These are phyloP conservation scores for Gila orcuttii DNA, from an alignment of 2,113 vertebrate species.

Conservation along the genomic window DNA sequence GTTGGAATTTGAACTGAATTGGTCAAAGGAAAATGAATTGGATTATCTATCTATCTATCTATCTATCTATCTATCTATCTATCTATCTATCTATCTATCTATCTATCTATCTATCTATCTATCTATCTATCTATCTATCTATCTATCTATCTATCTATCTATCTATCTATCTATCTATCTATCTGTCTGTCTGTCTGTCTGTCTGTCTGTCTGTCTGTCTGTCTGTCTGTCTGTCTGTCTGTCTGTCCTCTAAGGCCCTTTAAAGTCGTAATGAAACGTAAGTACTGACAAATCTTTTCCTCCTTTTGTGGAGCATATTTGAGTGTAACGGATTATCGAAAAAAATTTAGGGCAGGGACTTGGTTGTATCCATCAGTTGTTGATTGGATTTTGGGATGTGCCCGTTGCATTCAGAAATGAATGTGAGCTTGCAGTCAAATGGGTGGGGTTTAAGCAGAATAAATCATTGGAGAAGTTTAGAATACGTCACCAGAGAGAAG, in stretches of 20 bases:
- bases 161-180: background rate
- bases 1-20: background rate
- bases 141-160: too few relatives aligned
- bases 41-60: background rate
- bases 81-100: background rate
- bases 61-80: background rate
- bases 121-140: too few relatives aligned
- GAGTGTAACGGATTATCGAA: background rate
- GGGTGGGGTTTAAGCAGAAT: background rate
- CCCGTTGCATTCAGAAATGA: background rate
- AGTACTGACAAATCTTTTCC: background rate
- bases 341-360: background rate
- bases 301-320: background rate
- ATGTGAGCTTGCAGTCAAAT: background rate
- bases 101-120: background rate
- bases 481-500: background rate
- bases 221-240: background rate
- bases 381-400: background rate
- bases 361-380: background rate
- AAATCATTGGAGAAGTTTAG: background rate
- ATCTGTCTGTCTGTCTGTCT: background rate
- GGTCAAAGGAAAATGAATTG: too few relatives aligned
- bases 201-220: background rate
- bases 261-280: background rate
- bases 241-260: background rate